Conservation (phyloP, 2,113 vertebrate species). For the Ancistrus triradiatus region DNA sequence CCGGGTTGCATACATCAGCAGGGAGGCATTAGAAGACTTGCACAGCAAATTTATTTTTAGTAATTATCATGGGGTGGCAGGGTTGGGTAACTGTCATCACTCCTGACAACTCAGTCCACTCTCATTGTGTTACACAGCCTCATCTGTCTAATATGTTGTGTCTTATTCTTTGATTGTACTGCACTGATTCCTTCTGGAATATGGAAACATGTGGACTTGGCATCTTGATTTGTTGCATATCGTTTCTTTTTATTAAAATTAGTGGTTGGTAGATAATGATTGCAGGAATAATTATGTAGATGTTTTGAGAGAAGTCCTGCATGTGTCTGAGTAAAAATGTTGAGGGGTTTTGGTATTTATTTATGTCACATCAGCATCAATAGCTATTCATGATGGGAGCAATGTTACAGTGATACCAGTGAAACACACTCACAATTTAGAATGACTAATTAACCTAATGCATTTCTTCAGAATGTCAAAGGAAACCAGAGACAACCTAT, state of each 20-base stretch:
- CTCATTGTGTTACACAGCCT: slow-evolving; percentile 14
- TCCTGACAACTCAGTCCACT: slow-evolving; percentile 15
- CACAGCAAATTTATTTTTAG: slow-evolving; percentile 29
- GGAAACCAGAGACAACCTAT: too few species aligned
- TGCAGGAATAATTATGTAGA: background rate
- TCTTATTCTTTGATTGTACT: background rate
- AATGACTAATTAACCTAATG: too few species aligned
- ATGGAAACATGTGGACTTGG: background rate
- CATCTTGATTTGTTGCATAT: slow-evolving; percentile 4
- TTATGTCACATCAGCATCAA: too few species aligned
- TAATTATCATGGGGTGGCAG: slow-evolving; percentile 24
- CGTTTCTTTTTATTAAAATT: slow-evolving; percentile 14
- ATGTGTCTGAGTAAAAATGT: too few species aligned
- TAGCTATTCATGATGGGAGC: too few species aligned
- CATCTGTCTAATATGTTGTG: background rate
- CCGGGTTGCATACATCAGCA: slow-evolving; percentile 11
- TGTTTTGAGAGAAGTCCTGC: background rate
- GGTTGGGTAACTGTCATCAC: slow-evolving; percentile 23
- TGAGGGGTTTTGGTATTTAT: too few species aligned
- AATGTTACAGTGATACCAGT: too few species aligned
- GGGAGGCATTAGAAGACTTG: slow-evolving; percentile 16
- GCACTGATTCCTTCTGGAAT: background rate
- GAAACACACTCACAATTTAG: too few species aligned
- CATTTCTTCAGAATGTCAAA: too few species aligned
- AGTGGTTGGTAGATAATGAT: slow-evolving; percentile 11